Conservation (phyloP, 2,797 vertebrate species). For the Xerus rutilus region DNA sequence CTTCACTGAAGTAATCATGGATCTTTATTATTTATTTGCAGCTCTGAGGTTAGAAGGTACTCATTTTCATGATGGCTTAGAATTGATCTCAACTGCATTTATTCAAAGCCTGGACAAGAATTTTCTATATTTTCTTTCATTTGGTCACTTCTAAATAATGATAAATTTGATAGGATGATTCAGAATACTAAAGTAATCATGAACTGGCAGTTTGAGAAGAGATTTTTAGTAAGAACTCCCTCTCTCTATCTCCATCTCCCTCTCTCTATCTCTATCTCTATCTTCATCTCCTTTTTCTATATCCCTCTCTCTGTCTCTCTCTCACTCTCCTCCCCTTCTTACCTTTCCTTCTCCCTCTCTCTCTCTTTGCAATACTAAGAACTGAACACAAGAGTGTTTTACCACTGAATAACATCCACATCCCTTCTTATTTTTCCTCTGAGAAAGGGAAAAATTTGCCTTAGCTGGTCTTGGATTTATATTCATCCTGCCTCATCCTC, state of each 20-base stretch:
- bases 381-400: no score
- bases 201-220: not conserved
- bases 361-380: not conserved
- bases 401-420: no score
- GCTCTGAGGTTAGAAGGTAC: not conserved
- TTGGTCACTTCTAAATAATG: not conserved
- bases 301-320: no score
- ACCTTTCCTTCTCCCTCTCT: no score
- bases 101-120: not conserved
- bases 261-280: no score
- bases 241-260: no score
- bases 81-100: conserved; percentile 1
- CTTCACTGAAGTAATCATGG: not conserved
- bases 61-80: not conserved
- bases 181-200: not conserved
- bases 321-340: no score
- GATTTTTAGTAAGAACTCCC: not conserved
- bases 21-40: not conserved
- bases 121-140: not conserved
- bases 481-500: no score
- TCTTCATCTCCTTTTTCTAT: no score
- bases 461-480: no score
- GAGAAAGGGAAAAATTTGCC: no score
- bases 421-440: no score
- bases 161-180: not conserved